Percentiles rank a stretch among this genome's conserved stretches.
phyloP scores from a whole-genome alignment of 2,113 vertebrate genomes.

The Myocastor coypus region DNA sequence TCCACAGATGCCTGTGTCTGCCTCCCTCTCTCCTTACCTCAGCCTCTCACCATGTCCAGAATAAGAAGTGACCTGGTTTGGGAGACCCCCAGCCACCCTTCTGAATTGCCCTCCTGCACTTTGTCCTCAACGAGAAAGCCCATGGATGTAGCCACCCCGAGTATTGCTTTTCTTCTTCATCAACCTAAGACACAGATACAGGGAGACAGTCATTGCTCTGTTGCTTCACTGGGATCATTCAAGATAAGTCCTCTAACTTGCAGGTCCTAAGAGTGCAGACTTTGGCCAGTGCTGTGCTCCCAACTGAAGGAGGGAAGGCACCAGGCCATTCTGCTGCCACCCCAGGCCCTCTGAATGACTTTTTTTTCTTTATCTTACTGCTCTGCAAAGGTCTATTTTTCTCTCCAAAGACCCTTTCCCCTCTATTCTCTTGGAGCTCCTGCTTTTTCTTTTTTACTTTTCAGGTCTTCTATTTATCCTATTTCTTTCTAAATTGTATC shows the following conservation, averaged over 20 bases:
- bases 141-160: not conserved
- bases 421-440: not conserved
- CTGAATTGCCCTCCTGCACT: not conserved
- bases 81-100: not conserved
- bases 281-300: not conserved
- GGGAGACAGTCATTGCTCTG: not conserved
- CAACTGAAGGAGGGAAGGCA: not conserved
- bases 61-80: not conserved
- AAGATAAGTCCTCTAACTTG: not conserved
- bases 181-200: not conserved
- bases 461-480: not conserved
- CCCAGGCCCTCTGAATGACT: not conserved
- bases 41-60: not conserved
- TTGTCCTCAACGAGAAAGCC: not conserved
- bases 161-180: not conserved
- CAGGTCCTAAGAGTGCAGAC: not conserved
- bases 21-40: not conserved
- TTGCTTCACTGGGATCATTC: not conserved
- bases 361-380: not conserved
- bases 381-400: not conserved
- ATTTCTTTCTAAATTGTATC: not conserved
- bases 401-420: not conserved
- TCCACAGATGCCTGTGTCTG: not conserved
- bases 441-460: not conserved
- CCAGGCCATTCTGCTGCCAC: not conserved